Evolutionary conservation across 1,140 invertebrate genomes (phyloP).

Genomic region (Aleiodes sp.): DNA sequence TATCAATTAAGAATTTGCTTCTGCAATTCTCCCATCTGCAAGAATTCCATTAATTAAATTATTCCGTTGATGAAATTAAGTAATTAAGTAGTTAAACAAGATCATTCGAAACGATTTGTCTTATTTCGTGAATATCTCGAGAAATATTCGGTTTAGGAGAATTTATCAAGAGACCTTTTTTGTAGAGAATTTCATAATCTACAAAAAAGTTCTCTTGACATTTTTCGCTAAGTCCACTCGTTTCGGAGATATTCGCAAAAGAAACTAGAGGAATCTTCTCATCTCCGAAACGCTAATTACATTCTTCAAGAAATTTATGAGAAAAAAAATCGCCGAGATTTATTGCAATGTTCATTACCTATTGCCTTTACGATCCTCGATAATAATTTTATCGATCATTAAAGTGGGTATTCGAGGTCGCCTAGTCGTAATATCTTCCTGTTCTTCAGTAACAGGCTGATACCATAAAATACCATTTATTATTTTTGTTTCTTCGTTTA

Average conservation of each 20-base stretch:
- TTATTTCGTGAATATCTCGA: too few species aligned
- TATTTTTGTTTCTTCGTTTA: slow-evolving; percentile 31
- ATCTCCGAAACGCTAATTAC: not conserved
- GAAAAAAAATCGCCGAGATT: not conserved
- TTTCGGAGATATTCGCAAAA: too few species aligned
- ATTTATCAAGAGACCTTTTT: too few species aligned
- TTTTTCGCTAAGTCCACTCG: too few species aligned
- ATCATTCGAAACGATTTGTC: too few species aligned
- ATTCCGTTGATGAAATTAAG: too few species aligned
- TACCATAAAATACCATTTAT: slow-evolving; percentile 49
- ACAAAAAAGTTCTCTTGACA: too few species aligned
- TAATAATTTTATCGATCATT: slow-evolving; percentile 45
- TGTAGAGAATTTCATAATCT: too few species aligned
- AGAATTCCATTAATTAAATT: too few species aligned
- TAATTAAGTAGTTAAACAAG: too few species aligned
- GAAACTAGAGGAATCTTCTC: too few species aligned
- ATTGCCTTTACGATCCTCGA: slow-evolving; percentile 55
- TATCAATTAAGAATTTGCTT: slow-evolving; percentile 22
- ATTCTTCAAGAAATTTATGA: not conserved
- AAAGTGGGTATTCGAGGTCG: slow-evolving; percentile 40
- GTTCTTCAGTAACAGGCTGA: slow-evolving; percentile 32
- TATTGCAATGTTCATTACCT: slow-evolving; percentile 41
- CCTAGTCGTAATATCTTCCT: slow-evolving; percentile 37
- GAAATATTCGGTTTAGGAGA: too few species aligned
- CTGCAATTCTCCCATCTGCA: slow-evolving; percentile 31